phyloP scores from a whole-genome alignment of 2,113 vertebrate species.

The Atherinomorus stipes region DNA sequence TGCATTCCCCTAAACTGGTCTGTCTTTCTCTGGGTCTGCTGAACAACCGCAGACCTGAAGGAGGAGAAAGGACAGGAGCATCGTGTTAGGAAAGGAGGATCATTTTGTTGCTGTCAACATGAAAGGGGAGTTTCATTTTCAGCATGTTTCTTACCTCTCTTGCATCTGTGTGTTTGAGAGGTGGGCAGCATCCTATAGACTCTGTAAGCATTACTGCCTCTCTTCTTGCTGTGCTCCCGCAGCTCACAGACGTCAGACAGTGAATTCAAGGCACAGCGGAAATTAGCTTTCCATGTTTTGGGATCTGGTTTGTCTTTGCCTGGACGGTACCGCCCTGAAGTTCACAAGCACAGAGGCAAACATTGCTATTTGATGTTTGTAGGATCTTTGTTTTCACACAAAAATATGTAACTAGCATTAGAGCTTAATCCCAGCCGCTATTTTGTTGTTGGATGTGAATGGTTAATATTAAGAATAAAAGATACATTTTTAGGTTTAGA shows the following conservation, averaged over 20 bases:
- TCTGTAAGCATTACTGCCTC: constrained; percentile 82
- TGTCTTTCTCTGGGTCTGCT: constrained; percentile 40
- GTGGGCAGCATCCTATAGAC: constrained; percentile 83
- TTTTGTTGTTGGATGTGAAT: too few relatives aligned
- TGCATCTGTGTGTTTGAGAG: constrained; percentile 65
- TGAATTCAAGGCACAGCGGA: constrained; percentile 85
- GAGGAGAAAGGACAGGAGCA: not conserved
- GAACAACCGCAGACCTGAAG: constrained; percentile 49
- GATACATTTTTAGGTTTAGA: not conserved
- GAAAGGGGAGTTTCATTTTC: not conserved
- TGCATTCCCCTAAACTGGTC: not conserved
- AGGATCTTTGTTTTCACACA: not conserved
- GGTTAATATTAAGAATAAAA: not conserved
- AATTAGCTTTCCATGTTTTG: constrained; percentile 88
- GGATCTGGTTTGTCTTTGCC: constrained; percentile 83
- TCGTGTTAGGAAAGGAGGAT: not conserved
- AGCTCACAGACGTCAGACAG: constrained; percentile 83
- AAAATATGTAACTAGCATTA: too few relatives aligned
- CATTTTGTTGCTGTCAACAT: not conserved
- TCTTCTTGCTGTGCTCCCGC: constrained; percentile 82
- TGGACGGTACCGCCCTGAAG: constrained; percentile 78
- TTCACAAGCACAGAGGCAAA: not conserved
- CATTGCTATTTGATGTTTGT: not conserved
- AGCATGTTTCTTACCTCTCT: constrained; percentile 64
- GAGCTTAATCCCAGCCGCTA: too few relatives aligned